phyloP scores from a whole-genome alignment of 2,888 invertebrate species.

The Tribolium freemani region DNA sequence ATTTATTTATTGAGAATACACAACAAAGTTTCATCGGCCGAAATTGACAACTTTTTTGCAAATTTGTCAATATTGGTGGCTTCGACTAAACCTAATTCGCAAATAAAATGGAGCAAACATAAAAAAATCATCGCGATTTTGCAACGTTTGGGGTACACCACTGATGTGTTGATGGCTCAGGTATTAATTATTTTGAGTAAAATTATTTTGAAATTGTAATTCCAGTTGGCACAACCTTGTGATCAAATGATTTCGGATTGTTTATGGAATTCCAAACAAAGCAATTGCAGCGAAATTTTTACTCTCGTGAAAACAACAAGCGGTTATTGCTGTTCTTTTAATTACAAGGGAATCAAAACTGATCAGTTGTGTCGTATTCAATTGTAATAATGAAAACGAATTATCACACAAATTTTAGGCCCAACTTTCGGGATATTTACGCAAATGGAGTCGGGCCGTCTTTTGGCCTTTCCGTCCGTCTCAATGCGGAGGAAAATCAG shows the following conservation, averaged over 20 bases:
- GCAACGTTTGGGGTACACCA: conserved; percentile 30
- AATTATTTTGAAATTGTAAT: neutral
- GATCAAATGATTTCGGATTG: conserved; percentile 20
- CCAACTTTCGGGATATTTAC: conserved; percentile 6
- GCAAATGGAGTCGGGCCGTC: conserved; percentile 34
- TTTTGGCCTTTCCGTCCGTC: conserved; percentile 28
- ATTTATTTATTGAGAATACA: conserved; percentile 1
- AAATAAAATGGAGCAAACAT: conserved; percentile 12
- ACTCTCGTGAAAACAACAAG: conserved; percentile 24
- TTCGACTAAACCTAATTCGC: neutral
- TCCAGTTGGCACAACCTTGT: conserved; percentile 41
- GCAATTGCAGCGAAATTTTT: conserved; percentile 32
- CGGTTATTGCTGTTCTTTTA: conserved; percentile 44
- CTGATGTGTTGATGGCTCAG: conserved; percentile 38
- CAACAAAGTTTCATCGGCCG: neutral
- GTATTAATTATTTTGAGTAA: conserved; percentile 15
- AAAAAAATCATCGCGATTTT: conserved; percentile 11
- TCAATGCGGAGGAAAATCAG: conserved; percentile 28
- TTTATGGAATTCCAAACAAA: conserved; percentile 32
- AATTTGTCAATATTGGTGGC: conserved; percentile 36
- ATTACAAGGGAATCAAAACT: conserved; percentile 18
- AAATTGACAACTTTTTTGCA: conserved; percentile 34
- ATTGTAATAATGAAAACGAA: neutral
- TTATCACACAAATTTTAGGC: neutral
- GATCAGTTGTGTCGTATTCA: neutral